Evolutionary conservation across 2,888 invertebrate species (phyloP), one percentile per base, ranked within the genome.

Genomic region (Drosophila meridionalis): DNA sequence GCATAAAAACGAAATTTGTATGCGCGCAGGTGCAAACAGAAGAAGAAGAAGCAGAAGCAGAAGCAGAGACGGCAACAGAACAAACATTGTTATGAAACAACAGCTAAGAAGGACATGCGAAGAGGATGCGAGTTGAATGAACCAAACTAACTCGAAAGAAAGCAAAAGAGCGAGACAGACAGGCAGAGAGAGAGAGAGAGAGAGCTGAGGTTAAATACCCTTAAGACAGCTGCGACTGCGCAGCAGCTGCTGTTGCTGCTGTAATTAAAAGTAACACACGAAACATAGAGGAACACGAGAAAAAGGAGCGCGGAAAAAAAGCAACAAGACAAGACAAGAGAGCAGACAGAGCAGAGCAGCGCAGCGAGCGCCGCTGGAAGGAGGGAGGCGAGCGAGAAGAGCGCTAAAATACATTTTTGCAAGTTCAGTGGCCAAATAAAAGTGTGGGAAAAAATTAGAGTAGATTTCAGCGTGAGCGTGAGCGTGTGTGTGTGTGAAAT

Each of bases 251-350:
- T 20, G 42, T 7, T 42, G 43, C 43, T 69, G 73, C 59, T 80
- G 87, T 87, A 89, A 85, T 85, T 89, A 89, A 89, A 85, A 85
- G 84, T 78, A 87, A 73, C 55, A 82, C 69, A 65, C 30, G 53
- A 65, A 72, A 42, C 50, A 68, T 61, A 45, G 47, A 52, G 67
- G 58, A 67, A 32, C 20, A 38, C 50, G 56, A 60, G 67, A 43
- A 67, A 26, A 62, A 73, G 77, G 76, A 73, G 71, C 66, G 30
- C 30, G 7, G n/a, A 69, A 70, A 52, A 58, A 55, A 64, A 32
- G 58, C 53, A 62, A 81, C 69, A 69, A 65, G 52, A 48, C 60
- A 52, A 61, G 50, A 61, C 55, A 36, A 47, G 52, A 32, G 32
- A 28, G 43, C 9, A 36, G 36, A 34, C 34, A 20, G 20, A 1